Evolutionary conservation across 2,797 vertebrate species (phyloP).

Genomic region (Scarus forsteni): DNA sequence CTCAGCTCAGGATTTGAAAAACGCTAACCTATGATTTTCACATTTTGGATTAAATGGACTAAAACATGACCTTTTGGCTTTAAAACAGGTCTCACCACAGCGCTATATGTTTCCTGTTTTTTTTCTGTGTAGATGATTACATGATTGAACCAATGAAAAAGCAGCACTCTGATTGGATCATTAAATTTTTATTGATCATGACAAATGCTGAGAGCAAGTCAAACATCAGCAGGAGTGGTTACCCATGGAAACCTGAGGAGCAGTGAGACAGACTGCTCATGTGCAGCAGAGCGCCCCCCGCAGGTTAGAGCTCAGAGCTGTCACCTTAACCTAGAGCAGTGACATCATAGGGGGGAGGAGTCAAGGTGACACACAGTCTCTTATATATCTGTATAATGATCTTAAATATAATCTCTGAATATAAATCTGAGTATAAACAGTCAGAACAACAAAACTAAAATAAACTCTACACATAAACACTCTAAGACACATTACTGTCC

Average conservation of each 20-base stretch:
- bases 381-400: neutral
- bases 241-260: constrained; percentile 51
- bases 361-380: neutral
- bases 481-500: neutral
- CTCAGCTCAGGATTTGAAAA: too few species aligned
- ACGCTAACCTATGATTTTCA: too few species aligned
- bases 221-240: constrained; percentile 32
- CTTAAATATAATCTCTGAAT: constrained; percentile 56
- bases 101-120: too few species aligned
- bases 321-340: neutral
- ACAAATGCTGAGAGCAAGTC: constrained; percentile 44
- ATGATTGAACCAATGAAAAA: neutral
- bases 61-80: too few species aligned
- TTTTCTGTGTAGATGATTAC: too few species aligned
- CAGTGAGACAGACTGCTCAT: constrained; percentile 18
- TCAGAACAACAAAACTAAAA: neutral
- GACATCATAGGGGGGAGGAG: constrained; percentile 20
- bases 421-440: constrained; percentile 5
- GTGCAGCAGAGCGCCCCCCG: constrained; percentile 15
- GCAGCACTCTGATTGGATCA: constrained; percentile 22
- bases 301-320: neutral
- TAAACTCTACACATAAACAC: neutral
- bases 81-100: too few species aligned
- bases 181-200: constrained; percentile 60
- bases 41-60: too few species aligned